These are phyloP conservation scores for Lycocorax pyrrhopterus DNA, from an alignment of 2,113 vertebrate species.

Conservation along the genomic window DNA sequence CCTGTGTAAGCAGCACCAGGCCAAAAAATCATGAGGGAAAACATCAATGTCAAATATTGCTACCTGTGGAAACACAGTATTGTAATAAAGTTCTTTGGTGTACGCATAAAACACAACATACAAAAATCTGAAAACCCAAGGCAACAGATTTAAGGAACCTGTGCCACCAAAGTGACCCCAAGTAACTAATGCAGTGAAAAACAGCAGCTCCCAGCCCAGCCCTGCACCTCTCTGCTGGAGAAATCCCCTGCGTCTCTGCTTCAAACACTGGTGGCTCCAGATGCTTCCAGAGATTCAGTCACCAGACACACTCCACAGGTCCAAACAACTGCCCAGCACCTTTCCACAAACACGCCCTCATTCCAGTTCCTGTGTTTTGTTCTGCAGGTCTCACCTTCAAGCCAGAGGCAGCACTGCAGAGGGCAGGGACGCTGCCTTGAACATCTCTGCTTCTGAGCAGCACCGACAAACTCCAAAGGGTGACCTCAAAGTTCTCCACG, in stretches of 20 bases:
- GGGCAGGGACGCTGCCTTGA: background rate
- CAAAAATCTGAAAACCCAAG: background rate
- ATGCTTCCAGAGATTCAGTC: background rate
- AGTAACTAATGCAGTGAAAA: background rate
- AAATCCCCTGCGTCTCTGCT: background rate
- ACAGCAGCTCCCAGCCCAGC: background rate
- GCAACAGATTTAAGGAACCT: background rate
- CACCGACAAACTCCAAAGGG: background rate
- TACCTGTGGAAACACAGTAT: background rate
- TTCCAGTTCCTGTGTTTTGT: background rate
- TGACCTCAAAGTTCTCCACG: background rate
- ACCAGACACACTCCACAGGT: background rate
- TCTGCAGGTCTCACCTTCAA: background rate
- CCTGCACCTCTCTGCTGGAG: background rate
- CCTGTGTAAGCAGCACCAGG: background rate
- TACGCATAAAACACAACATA: background rate
- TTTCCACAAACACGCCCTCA: rapidly evolving
- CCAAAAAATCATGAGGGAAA: background rate
- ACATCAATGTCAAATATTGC: background rate
- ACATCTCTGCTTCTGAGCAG: background rate
- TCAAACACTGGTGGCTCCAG: background rate
- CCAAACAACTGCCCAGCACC: background rate
- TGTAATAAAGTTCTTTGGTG: background rate
- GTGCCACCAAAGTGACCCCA: background rate
- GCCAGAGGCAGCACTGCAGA: background rate